Percentiles rank a stretch among this genome's conserved stretches.
phyloP scores from a whole-genome alignment of 1,140 invertebrate genomes.

The Nylanderia fulva region DNA sequence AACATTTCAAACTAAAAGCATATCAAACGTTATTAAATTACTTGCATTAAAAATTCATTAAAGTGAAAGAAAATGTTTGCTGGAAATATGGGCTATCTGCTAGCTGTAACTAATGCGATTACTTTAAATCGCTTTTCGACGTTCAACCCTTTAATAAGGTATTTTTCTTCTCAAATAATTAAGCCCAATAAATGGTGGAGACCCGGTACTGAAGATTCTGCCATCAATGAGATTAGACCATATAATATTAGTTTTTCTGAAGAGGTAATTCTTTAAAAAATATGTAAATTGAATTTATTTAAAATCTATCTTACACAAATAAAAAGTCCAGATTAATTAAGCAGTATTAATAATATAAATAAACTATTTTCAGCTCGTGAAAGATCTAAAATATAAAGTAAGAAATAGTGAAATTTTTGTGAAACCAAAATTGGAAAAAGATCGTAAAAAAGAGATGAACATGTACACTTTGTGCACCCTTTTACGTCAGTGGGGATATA shows the following conservation, averaged over 20 bases:
- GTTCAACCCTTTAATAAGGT: too few species aligned
- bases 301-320: background rate
- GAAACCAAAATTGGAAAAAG: background rate
- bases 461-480: background rate
- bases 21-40: too few species aligned
- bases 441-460: background rate
- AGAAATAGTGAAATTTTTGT: background rate
- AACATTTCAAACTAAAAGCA: too few species aligned
- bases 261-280: background rate
- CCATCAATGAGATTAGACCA: too few species aligned
- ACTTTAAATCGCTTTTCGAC: too few species aligned
- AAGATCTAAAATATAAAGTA: background rate
- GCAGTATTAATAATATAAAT: background rate
- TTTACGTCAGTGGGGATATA: background rate
- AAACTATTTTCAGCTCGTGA: background rate
- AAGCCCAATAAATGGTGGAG: too few species aligned
- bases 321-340: background rate
- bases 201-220: too few species aligned
- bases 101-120: too few species aligned
- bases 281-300: background rate
- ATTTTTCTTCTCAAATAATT: too few species aligned
- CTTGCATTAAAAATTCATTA: too few species aligned
- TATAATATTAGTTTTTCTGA: background rate
- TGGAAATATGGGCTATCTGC: too few species aligned
- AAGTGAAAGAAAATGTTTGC: too few species aligned